phyloP scores from a whole-genome alignment of 1,140 invertebrate species.

The Bathynomus jamesi region DNA sequence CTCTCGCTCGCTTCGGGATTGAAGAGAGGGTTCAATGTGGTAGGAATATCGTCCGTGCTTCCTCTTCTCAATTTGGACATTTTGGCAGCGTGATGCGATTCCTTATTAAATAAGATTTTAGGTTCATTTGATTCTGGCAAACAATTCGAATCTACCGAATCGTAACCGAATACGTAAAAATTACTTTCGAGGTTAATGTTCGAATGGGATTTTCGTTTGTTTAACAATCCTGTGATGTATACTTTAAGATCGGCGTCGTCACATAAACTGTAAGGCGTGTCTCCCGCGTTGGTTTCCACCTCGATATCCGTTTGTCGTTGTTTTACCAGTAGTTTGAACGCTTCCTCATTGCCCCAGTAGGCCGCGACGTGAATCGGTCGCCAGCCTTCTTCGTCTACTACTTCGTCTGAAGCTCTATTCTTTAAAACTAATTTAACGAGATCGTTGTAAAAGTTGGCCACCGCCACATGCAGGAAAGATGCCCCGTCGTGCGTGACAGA shows the following conservation, averaged over 20 bases:
- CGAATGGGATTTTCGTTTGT: not conserved
- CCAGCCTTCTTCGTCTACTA: constrained; percentile 29
- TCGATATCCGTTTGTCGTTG: constrained; percentile 10
- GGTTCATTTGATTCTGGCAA: not conserved
- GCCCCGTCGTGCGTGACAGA: constrained; percentile 18
- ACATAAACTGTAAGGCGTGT: constrained; percentile 26
- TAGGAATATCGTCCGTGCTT: not conserved
- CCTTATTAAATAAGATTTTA: not conserved
- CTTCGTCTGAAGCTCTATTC: constrained; percentile 19
- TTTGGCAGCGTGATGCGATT: not conserved
- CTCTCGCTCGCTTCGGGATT: not conserved
- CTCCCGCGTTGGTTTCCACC: constrained; percentile 14
- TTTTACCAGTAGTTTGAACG: constrained; percentile 13
- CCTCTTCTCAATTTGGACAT: not conserved
- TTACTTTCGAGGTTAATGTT: not conserved
- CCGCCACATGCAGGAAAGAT: constrained; percentile 33
- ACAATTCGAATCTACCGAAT: not conserved
- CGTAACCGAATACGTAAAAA: not conserved
- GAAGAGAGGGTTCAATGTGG: not conserved
- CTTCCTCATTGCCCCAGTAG: constrained; percentile 30
- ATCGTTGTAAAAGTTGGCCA: constrained; percentile 26
- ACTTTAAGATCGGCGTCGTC: constrained; percentile 16
- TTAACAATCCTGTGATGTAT: constrained; percentile 12
- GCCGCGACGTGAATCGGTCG: constrained; percentile 32
- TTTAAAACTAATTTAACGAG: constrained; percentile 25